Evolutionary conservation across 2,888 invertebrate species (phyloP), one percentile per base, ranked within the genome.

Genomic region (Phortica magna): DNA sequence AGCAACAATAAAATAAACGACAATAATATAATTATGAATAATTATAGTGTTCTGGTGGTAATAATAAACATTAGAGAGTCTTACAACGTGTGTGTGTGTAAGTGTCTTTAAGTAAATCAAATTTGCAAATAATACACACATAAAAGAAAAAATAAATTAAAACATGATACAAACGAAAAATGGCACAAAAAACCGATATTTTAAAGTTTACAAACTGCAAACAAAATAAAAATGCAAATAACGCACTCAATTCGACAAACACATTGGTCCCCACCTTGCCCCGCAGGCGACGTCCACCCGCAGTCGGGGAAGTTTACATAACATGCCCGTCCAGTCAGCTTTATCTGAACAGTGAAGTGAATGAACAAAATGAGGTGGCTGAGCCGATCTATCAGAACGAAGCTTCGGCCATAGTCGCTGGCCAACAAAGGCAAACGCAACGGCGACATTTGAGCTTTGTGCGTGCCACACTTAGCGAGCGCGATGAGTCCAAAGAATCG

Each of bases 261-360:
- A 76, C 75, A 12, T 31, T 59, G 19, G 57, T 19, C 68, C 76
- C 71, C 72, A 91, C 91, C 43, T 82, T 92, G 80, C 92, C 92
- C 68, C 89, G 92, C 75, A 90, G 90, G 79, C 88, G 92, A 41
- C 87, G 91, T 55, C 91, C 92, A n/a, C 90, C 92, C 42, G 91
- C 91, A 39, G 90, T 83, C 48, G 92, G 92, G 78, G 92, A 92
- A 84, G 92, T 92, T 43, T 88, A 84, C 76, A 89, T 92, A 83
- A 90, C 92, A 59, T 89, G 90, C 65, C 84, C 88, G 73, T 77
- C 90, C 73, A 90, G 91, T 83, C 85, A 83, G 73, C 85, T 92
- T 48, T 92, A 92, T 82, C 81, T 92, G 61, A 91, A 91, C 79
- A 89, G 83, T 72, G 82, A 84, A 48, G 55, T 80, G 64, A 79